A percentile compares a stretch with the other conserved stretches of the same genome.
Evolutionary conservation across 2,113 vertebrate genomes (phyloP).

Genomic region (Falcunculus frontatus): DNA sequence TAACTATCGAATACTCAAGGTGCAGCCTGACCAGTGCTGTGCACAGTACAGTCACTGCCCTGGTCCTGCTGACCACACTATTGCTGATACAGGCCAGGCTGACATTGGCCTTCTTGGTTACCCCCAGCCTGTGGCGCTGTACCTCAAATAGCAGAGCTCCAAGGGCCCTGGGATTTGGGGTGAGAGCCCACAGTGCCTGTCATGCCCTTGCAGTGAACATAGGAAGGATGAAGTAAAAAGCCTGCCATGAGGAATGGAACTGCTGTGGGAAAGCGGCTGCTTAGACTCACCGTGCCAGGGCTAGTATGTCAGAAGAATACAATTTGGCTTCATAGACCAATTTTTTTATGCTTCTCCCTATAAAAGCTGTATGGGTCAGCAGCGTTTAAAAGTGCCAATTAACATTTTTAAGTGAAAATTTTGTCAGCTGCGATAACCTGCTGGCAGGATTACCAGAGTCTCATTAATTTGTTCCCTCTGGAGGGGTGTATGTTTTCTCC

Average conservation of each 20-base stretch:
- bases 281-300: too few relatives aligned
- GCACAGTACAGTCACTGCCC: not conserved
- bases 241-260: not conserved
- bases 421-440: rapidly evolving
- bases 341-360: not conserved
- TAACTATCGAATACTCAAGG: not conserved
- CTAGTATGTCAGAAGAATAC: rapidly evolving
- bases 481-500: rapidly evolving
- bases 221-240: too few relatives aligned
- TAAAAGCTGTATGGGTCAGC: not conserved
- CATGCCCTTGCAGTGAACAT: rapidly evolving
- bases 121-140: rapidly evolving
- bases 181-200: rapidly evolving
- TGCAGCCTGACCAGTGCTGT: not conserved
- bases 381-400: not conserved
- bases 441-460: rapidly evolving
- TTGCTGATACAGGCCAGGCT: not conserved
- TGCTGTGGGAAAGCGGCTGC: not conserved
- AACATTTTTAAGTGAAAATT: not conserved
- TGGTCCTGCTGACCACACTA: not conserved
- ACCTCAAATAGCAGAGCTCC: rapidly evolving
- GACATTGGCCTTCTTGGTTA: not conserved
- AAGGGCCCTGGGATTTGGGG: rapidly evolving
- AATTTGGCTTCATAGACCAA: not conserved
- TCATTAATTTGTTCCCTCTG: not conserved